phyloP scores from a whole-genome alignment of 2,888 invertebrate species.

The Apamea crenata region DNA sequence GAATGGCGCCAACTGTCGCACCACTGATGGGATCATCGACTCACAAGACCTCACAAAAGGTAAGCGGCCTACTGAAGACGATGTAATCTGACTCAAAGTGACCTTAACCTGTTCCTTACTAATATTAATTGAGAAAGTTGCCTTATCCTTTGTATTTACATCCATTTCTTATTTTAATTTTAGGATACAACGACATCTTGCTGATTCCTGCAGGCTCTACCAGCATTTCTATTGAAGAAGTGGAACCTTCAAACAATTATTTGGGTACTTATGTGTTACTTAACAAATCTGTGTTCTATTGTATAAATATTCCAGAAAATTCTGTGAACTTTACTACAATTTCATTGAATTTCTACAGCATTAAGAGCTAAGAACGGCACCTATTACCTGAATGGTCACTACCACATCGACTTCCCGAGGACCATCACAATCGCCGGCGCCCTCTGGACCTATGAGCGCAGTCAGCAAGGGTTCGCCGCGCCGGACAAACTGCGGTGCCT shows the following conservation, averaged over 20 bases:
- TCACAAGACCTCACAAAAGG: slow-evolving; percentile 94
- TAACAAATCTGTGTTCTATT: neutral
- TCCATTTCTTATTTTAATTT: slow-evolving; percentile 57
- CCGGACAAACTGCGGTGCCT: slow-evolving; percentile 95
- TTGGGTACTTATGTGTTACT: slow-evolving; percentile 92
- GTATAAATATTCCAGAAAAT: neutral
- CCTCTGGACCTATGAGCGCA: slow-evolving; percentile 96
- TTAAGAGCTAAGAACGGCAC: slow-evolving; percentile 94
- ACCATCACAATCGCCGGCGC: slow-evolving; percentile 95
- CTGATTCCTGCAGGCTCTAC: slow-evolving; percentile 98
- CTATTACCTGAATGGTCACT: slow-evolving; percentile 98
- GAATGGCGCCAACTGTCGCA: slow-evolving; percentile 96
- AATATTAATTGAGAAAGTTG: neutral
- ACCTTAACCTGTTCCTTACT: neutral
- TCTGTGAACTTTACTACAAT: neutral
- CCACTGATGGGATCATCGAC: slow-evolving; percentile 93
- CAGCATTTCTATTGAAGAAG: slow-evolving; percentile 95
- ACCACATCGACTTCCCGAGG: slow-evolving; percentile 97
- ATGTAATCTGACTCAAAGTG: neutral
- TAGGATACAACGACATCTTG: slow-evolving; percentile 98
- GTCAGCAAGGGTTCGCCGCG: slow-evolving; percentile 94
- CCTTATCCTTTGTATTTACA: neutral
- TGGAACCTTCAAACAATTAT: slow-evolving; percentile 96
- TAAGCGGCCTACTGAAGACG: slow-evolving; percentile 76
- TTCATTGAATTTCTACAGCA: slow-evolving; percentile 88